phyloP scores from a whole-genome alignment of 2,797 vertebrate species.

The Phalanger gymnotis region DNA sequence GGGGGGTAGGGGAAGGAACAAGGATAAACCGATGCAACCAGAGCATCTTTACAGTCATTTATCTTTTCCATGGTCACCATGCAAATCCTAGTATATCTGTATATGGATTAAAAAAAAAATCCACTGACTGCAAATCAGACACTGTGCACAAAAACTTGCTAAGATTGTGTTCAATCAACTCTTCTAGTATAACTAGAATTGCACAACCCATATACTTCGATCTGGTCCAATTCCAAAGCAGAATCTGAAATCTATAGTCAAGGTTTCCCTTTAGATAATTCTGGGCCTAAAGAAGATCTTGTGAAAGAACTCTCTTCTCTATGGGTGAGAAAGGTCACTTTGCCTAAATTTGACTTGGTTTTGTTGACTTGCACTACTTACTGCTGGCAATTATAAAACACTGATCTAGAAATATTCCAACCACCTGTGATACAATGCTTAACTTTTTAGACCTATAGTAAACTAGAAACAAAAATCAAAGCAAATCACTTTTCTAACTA shows the following conservation, averaged over 20 bases:
- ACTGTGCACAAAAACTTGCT: slow-evolving; percentile 80
- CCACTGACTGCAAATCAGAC: slow-evolving; percentile 81
- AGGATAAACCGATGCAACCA: slow-evolving; percentile 74
- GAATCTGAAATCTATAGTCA: slow-evolving; percentile 77
- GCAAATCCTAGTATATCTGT: slow-evolving; percentile 82
- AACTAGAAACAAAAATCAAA: slow-evolving; percentile 85
- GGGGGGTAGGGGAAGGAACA: slow-evolving; percentile 40
- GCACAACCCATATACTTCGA: slow-evolving; percentile 70
- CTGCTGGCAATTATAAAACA: slow-evolving; percentile 80
- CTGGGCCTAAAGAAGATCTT: slow-evolving; percentile 77
- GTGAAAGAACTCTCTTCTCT: slow-evolving; percentile 76
- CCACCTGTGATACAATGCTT: slow-evolving; percentile 79
- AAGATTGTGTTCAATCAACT: slow-evolving; percentile 77
- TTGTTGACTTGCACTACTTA: slow-evolving; percentile 81
- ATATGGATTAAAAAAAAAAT: slow-evolving; percentile 74
- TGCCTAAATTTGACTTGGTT: slow-evolving; percentile 81
- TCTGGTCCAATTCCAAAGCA: slow-evolving; percentile 79
- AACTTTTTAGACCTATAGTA: slow-evolving; percentile 84
- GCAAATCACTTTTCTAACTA: slow-evolving; percentile 84
- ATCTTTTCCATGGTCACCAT: slow-evolving; percentile 82
- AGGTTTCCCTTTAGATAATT: slow-evolving; percentile 77
- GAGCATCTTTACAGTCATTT: slow-evolving; percentile 84
- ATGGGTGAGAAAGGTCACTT: slow-evolving; percentile 73
- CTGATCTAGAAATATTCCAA: slow-evolving; percentile 81
- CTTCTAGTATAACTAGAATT: slow-evolving; percentile 76